Base-by-base conservation (phyloP, 2,888 invertebrate genomes). In the Acronicta psi region DNA sequence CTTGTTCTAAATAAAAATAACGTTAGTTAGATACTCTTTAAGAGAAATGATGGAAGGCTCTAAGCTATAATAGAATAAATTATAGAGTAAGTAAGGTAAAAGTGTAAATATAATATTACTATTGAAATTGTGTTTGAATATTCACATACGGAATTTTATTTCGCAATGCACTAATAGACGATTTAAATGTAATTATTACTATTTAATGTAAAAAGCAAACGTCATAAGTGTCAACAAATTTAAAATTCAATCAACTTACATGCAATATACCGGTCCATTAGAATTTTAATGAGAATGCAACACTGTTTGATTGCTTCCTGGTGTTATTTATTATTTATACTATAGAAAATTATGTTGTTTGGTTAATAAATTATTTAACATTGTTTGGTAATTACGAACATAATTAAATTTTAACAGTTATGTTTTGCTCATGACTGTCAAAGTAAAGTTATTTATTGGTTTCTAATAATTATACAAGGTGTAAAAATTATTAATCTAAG, bases 41-140 rank as follows among this genome's bases (percentile, higher is more conserved):
- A 82, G 80, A 75, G 78, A 71, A 73, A 69, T 66, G 71, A 75
- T 41, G 51, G 62, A 75, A 72, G 77, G 83, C 83, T 83, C 77
- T 80, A 82, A 83, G 82, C 83, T 81, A 71, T 69, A 53, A 38
- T 73, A 72, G 56, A 23, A 55, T 61, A 56, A 54, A 44, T 45
- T 63, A 17, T 25, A 64, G 57, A 54, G 34, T 44, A 29, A 9
- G 29, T 66, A 60, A 66, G 44, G 0, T 53, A 20, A 53, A 38
- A 49, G 14, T 75, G 63, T 75, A 64, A 56, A 61, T 59, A 59
- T 43, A 57, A 59, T 34, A 14, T 25, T 16, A 34, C 9, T 43
- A 73, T 54, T 23, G 4, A 60, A 60, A 53, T 56, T 55, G 42
- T 75, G 63, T 75, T 64, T 61, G 38, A 49, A 57, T 17, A 54